These are phyloP conservation scores for Drosophila asahinai DNA, from an alignment of 1,140 invertebrate genomes.

Conservation along the genomic window DNA sequence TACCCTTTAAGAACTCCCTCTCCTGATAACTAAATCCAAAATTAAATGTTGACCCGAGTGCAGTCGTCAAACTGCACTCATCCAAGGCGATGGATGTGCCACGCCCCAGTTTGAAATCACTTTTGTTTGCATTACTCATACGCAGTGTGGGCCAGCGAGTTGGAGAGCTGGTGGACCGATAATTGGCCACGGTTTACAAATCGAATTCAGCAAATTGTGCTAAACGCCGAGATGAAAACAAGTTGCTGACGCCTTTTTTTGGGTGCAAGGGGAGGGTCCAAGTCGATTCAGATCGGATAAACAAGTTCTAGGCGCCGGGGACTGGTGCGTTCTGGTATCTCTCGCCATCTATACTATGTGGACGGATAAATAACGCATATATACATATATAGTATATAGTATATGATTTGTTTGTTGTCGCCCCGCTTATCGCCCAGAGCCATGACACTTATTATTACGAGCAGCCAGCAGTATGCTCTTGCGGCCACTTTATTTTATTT, in stretches of 20 bases:
- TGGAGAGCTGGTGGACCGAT: constrained; percentile 17
- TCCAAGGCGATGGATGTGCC: constrained; percentile 16
- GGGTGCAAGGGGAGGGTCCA: neutral
- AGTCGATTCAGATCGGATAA: constrained; percentile 39
- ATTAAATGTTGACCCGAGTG: constrained; percentile 18
- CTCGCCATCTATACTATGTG: constrained; percentile 15
- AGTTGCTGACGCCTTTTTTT: constrained; percentile 37
- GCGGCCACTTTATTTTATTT: constrained; percentile 33
- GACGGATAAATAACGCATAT: constrained; percentile 21
- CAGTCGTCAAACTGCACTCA: constrained; percentile 31
- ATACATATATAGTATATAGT: constrained; percentile 5
- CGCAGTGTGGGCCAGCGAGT: constrained; percentile 27
- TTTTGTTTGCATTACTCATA: constrained; percentile 55
- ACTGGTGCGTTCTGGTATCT: constrained; percentile 65
- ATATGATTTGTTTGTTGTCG: constrained; percentile 37
- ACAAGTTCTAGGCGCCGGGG: constrained; percentile 69
- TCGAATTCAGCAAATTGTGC: constrained; percentile 50
- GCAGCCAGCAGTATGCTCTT: constrained; percentile 15
- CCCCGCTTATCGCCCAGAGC: constrained; percentile 62
- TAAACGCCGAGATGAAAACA: constrained; percentile 51
- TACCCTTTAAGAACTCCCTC: neutral
- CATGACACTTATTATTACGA: constrained; percentile 49
- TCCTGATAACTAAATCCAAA: neutral
- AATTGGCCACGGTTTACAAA: constrained; percentile 49
- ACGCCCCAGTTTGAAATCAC: constrained; percentile 20